phyloP scores from a whole-genome alignment of 2,888 invertebrate species.

The Hypselothyrea guttata region DNA sequence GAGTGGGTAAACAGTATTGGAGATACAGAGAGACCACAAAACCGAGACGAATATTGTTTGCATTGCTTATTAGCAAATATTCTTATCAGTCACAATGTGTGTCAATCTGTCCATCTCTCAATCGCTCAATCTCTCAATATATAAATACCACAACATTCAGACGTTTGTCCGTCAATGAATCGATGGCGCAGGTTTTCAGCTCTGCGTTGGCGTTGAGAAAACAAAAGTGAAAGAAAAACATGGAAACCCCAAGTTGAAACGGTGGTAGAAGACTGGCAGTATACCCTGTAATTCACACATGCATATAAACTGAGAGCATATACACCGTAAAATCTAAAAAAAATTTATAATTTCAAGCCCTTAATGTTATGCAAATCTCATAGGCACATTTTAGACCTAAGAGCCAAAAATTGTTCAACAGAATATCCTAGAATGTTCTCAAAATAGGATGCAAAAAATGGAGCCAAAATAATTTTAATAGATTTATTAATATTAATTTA shows the following conservation, averaged over 20 bases:
- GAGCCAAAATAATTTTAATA: no score
- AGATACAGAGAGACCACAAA: slow-evolving; percentile 12
- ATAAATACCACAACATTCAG: slow-evolving; percentile 18
- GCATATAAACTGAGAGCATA: no score
- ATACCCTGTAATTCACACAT: slow-evolving; percentile 4
- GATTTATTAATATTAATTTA: no score
- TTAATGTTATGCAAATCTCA: no score
- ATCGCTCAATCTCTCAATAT: slow-evolving; percentile 16
- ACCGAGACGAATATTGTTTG: slow-evolving; percentile 51
- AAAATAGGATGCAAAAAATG: no score
- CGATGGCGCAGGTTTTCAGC: slow-evolving; percentile 32
- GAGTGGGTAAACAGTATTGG: slow-evolving; percentile 52
- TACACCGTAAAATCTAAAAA: no score
- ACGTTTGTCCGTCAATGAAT: slow-evolving; percentile 23
- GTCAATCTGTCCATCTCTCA: slow-evolving; percentile 10
- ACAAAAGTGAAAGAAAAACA: slow-evolving; percentile 53
- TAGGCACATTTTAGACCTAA: no score
- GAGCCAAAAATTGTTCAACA: no score
- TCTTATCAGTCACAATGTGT: slow-evolving; percentile 58
- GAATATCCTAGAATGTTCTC: no score
- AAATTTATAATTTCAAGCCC: no score
- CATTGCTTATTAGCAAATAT: slow-evolving; percentile 73
- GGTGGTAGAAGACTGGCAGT: neutral
- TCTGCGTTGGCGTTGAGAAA: slow-evolving; percentile 67
- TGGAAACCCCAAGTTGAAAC: neutral